These are phyloP conservation scores for Pollachius pollachius DNA, from an alignment of 2,113 vertebrate species.

Conservation along the genomic window DNA sequence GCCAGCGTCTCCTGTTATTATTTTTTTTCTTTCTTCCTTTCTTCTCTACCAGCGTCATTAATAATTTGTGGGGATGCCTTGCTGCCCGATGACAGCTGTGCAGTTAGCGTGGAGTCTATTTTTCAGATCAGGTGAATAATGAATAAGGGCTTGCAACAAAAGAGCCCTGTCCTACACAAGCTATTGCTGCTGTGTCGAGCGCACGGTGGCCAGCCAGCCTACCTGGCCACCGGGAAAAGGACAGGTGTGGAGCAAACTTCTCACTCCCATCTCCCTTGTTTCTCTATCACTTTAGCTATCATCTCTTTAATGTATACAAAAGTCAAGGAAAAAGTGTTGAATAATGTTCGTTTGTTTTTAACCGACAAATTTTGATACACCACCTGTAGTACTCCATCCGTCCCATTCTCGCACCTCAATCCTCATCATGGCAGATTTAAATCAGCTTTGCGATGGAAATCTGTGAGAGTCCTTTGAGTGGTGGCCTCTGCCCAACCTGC, in stretches of 20 bases:
- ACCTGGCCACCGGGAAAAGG: conserved; percentile 20
- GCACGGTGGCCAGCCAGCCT: conserved; percentile 9
- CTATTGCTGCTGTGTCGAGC: conserved; percentile 27
- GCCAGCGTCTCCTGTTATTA: conserved; percentile 56
- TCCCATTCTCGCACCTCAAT: not conserved
- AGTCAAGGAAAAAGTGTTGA: too few relatives aligned
- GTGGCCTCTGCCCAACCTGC: conserved; percentile 36
- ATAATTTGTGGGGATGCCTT: conserved; percentile 73
- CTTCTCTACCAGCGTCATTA: conserved; percentile 72
- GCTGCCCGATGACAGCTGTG: conserved; percentile 77
- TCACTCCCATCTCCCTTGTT: not conserved
- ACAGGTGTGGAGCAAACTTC: conserved; percentile 30
- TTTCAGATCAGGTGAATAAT: conserved; percentile 81
- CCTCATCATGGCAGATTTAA: conserved; percentile 47
- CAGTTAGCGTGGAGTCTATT: conserved; percentile 73
- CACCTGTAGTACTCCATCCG: not conserved
- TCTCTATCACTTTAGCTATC: not conserved
- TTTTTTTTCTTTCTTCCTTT: conserved; percentile 59
- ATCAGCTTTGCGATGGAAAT: not conserved
- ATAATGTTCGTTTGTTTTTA: too few relatives aligned
- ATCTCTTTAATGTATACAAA: not conserved
- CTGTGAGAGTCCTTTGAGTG: conserved; percentile 17
- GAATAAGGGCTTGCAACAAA: conserved; percentile 74
- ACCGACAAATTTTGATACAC: too few relatives aligned
- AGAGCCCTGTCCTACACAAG: conserved; percentile 63